A percentile compares a stretch with the other conserved stretches of the same genome.
Evolutionary conservation across 2,797 vertebrate species (phyloP).

Genomic region (Hydrolagus colliei): DNA sequence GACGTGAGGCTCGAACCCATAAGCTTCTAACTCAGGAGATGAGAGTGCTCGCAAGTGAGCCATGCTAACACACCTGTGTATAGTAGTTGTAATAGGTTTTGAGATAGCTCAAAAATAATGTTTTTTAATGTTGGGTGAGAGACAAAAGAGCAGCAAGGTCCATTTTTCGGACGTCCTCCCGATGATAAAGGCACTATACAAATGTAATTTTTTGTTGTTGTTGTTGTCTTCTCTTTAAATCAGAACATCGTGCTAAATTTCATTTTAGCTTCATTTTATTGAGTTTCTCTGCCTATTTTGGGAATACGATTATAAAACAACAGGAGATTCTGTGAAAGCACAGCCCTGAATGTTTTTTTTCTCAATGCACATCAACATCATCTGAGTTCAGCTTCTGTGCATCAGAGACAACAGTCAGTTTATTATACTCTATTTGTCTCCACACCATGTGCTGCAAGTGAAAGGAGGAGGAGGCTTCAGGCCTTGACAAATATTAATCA

Average conservation of each 20-base stretch:
- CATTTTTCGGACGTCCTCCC: too few species aligned
- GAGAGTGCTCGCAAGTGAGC: too few species aligned
- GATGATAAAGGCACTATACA: not conserved
- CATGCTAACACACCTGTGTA: too few species aligned
- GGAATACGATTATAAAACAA: conserved; percentile 9
- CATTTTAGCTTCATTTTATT: not conserved
- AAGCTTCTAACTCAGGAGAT: too few species aligned
- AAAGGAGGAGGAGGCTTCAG: not conserved
- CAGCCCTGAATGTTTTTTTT: not conserved
- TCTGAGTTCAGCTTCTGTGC: not conserved
- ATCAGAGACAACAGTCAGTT: not conserved
- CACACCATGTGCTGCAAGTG: not conserved
- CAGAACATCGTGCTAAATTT: not conserved
- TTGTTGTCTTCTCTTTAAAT: not conserved
- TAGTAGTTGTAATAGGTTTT: not conserved
- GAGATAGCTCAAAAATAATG: not conserved
- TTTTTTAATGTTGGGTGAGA: not conserved
- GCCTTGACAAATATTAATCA: not conserved
- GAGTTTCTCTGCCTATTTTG: not conserved
- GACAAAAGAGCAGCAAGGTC: too few species aligned
- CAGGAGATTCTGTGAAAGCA: not conserved
- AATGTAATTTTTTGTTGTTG: not conserved
- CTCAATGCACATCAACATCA: not conserved
- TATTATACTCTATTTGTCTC: conserved; percentile 29
- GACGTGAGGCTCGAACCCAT: too few species aligned